A percentile compares a stretch with the other conserved stretches of the same genome.
phyloP scores from a whole-genome alignment of 2,888 invertebrate genomes.

The Crossocerus cetratus region DNA sequence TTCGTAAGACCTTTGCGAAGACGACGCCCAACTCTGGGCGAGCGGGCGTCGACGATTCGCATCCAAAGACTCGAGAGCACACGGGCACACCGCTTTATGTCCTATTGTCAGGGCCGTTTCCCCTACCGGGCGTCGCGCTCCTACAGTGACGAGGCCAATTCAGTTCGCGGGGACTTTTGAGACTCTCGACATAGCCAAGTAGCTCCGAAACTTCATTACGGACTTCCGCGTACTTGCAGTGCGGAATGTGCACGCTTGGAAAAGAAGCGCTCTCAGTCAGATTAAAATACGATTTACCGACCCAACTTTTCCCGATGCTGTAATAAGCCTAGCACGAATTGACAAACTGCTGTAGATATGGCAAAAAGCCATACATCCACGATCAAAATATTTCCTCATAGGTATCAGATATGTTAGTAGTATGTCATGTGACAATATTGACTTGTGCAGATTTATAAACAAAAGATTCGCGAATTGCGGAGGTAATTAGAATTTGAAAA shows the following conservation, averaged over 20 bases:
- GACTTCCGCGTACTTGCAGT: neutral
- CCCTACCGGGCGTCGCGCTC: neutral
- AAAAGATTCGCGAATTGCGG: no score
- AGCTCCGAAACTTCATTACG: neutral
- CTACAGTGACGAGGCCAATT: neutral
- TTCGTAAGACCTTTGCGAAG: constrained; percentile 25
- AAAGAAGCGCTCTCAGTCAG: neutral
- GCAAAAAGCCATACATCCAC: no score
- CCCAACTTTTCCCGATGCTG: no score
- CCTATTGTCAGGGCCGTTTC: constrained; percentile 2
- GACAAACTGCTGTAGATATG: no score
- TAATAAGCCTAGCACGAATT: no score
- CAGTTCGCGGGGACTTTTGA: neutral
- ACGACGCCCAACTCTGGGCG: constrained; percentile 9
- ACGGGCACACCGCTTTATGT: neutral
- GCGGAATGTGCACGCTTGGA: neutral
- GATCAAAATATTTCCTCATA: no score
- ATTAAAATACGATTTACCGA: no score
- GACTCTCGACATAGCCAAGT: neutral
- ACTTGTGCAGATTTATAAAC: no score
- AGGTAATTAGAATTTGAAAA: no score
- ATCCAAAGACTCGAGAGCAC: constrained; percentile 12
- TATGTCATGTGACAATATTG: no score
- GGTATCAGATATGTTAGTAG: no score
- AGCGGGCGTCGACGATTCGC: constrained; percentile 20